Conservation (phyloP, 2,113 vertebrate species). For the Addax nasomaculatus region DNA sequence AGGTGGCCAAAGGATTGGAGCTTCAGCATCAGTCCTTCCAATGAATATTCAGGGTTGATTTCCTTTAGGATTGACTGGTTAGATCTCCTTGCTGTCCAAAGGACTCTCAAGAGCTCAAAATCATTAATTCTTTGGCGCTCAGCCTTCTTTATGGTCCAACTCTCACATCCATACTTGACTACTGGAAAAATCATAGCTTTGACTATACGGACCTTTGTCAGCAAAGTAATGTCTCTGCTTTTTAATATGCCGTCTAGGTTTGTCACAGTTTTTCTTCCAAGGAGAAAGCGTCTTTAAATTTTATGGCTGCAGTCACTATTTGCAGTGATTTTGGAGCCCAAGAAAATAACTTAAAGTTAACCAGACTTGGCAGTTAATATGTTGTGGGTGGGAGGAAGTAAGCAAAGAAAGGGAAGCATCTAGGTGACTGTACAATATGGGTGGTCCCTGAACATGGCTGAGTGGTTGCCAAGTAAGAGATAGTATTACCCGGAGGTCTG, state of each 20-base stretch:
- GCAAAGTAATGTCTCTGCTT: background rate
- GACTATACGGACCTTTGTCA: background rate
- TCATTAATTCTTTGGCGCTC: rapidly evolving
- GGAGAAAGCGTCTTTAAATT: background rate
- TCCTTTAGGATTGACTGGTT: background rate
- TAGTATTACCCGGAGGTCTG: background rate
- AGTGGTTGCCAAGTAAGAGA: background rate
- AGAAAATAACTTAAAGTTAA: background rate
- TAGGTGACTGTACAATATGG: background rate
- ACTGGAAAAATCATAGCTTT: background rate
- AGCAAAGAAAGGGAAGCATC: background rate
- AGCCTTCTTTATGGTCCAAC: background rate
- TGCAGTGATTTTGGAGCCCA: background rate
- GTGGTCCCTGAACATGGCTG: background rate
- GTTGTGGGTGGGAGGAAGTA: background rate
- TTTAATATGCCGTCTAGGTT: background rate
- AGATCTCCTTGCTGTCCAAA: background rate
- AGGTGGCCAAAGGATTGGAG: background rate
- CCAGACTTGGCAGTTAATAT: background rate
- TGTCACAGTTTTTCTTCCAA: background rate
- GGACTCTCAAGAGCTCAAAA: background rate
- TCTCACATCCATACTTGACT: background rate
- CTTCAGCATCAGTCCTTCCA: background rate
- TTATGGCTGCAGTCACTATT: background rate
- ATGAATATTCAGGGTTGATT: background rate